A percentile compares a stretch with the other conserved stretches of the same genome.
These are phyloP conservation scores for Horisme vitalbata DNA, from an alignment of 2,888 invertebrate genomes.

Conservation along the genomic window DNA sequence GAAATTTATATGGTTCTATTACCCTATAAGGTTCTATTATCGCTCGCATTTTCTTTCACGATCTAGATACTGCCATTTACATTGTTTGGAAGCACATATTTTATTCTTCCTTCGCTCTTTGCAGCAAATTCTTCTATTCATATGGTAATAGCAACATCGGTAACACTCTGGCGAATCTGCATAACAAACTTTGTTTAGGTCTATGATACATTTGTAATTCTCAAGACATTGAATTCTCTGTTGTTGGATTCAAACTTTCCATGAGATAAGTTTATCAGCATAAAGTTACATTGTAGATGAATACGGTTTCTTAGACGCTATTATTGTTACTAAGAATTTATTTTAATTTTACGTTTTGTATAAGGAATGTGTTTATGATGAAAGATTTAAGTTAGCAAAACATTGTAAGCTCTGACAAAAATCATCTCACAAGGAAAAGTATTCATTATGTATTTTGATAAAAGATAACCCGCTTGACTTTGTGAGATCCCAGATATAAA, in stretches of 20 bases:
- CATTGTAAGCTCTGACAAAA: too few relatives aligned
- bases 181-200: conserved; percentile 26
- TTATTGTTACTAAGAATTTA: too few relatives aligned
- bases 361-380: too few relatives aligned
- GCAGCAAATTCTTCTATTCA: conserved; percentile 34
- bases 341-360: too few relatives aligned
- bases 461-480: too few relatives aligned
- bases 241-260: conserved; percentile 12
- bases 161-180: conserved; percentile 32
- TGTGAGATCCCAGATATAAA: too few relatives aligned
- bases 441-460: too few relatives aligned
- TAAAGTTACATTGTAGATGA: too few relatives aligned
- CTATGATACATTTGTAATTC: conserved; percentile 12
- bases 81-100: conserved; percentile 27
- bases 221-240: conserved; percentile 13
- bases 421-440: too few relatives aligned
- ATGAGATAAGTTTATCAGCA: too few relatives aligned
- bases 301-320: too few relatives aligned
- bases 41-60: conserved; percentile 6
- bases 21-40: conserved; percentile 4
- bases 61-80: conserved; percentile 12
- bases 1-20: neutral
- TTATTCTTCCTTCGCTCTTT: conserved; percentile 16
- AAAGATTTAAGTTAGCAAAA: too few relatives aligned
- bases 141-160: conserved; percentile 35